A percentile compares a stretch with the other conserved stretches of the same genome.
Conservation (phyloP, 1,140 invertebrate genomes). For the Planococcus citri region DNA sequence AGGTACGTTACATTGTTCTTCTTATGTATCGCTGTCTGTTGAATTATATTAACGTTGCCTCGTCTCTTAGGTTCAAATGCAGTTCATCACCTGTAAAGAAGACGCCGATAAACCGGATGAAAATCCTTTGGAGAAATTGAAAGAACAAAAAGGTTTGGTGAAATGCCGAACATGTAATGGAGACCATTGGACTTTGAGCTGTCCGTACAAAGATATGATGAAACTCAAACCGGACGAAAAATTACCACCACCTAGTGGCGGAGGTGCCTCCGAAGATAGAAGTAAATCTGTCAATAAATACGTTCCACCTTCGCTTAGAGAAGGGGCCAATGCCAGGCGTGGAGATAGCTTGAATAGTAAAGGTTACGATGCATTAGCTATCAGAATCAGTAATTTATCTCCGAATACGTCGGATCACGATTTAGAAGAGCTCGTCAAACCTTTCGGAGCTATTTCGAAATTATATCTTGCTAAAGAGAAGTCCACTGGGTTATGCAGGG, state of each 20-base stretch:
- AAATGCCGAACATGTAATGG: constrained; percentile 90
- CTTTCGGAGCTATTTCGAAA: constrained; percentile 75
- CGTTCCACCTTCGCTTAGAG: constrained; percentile 75
- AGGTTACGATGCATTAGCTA: constrained; percentile 63
- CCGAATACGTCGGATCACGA: constrained; percentile 91
- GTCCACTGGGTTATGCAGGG: constrained; percentile 66
- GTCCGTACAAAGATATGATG: constrained; percentile 87
- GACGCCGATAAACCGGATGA: constrained; percentile 77
- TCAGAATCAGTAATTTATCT: constrained; percentile 93
- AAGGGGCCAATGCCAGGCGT: constrained; percentile 61
- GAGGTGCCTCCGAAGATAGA: constrained; percentile 36
- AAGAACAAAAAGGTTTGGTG: constrained; percentile 64
- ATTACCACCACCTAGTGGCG: constrained; percentile 27
- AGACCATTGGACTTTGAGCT: constrained; percentile 94
- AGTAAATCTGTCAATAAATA: constrained; percentile 47
- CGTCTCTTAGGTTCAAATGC: constrained; percentile 47
- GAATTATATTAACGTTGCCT: neutral
- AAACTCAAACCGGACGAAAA: constrained; percentile 36
- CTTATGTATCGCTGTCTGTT: neutral
- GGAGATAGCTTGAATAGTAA: constrained; percentile 45
- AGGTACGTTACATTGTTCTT: constrained; percentile 48
- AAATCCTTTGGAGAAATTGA: constrained; percentile 62
- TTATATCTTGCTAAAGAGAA: constrained; percentile 82
- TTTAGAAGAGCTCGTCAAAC: constrained; percentile 87
- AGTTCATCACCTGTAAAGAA: constrained; percentile 74